Evolutionary conservation across 2,888 invertebrate genomes (phyloP).

Genomic region (Tricholauxania praeusta): DNA sequence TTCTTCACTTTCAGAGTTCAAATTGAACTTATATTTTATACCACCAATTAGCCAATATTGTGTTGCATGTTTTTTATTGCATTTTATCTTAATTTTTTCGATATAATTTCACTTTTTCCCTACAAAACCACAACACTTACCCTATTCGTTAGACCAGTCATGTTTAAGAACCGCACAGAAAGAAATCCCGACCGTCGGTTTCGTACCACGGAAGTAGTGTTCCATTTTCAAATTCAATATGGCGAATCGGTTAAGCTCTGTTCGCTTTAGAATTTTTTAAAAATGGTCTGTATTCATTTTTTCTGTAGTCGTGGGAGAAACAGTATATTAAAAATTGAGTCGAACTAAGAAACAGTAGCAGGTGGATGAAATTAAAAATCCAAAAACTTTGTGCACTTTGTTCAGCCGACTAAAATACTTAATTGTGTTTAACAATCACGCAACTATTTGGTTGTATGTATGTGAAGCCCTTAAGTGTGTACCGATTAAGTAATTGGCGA

Average conservation of each 20-base stretch:
- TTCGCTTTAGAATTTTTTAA: not conserved
- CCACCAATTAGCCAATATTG: conserved; percentile 25
- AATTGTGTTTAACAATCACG: too few relatives aligned
- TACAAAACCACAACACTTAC: conserved; percentile 68
- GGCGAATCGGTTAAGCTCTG: conserved; percentile 13
- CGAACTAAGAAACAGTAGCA: too few relatives aligned
- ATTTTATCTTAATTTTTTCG: conserved; percentile 24
- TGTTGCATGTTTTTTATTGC: conserved; percentile 35
- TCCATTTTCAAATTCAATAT: conserved; percentile 36
- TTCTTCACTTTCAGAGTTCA: conserved; percentile 13
- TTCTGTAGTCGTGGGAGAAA: too few relatives aligned
- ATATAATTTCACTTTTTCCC: conserved; percentile 46
- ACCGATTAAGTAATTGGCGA: too few relatives aligned
- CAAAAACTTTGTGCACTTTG: too few relatives aligned
- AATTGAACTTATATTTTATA: conserved; percentile 16
- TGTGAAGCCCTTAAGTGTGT: too few relatives aligned
- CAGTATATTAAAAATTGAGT: too few relatives aligned
- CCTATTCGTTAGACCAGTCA: conserved; percentile 87
- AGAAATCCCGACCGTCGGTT: conserved; percentile 68
- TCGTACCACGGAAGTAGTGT: conserved; percentile 54
- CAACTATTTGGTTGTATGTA: too few relatives aligned
- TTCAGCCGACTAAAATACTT: too few relatives aligned
- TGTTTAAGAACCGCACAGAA: conserved; percentile 79
- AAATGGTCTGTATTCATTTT: not conserved
- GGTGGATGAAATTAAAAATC: too few relatives aligned